These are phyloP conservation scores for Drosophila fuyamai DNA, from an alignment of 1,140 invertebrate species.

Conservation along the genomic window DNA sequence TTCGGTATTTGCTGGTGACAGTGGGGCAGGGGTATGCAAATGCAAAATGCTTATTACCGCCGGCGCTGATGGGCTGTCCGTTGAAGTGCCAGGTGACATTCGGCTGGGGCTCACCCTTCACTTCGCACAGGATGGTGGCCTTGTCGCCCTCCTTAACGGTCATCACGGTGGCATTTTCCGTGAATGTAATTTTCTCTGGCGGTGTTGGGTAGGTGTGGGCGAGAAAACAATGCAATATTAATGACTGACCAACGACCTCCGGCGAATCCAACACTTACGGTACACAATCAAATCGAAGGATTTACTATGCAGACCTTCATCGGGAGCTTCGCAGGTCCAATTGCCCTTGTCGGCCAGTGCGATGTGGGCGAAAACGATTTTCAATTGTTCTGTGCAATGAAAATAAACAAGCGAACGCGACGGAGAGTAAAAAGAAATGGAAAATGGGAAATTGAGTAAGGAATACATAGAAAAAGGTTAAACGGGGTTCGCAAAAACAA, in stretches of 20 bases:
- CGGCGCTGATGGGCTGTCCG: constrained; percentile 76
- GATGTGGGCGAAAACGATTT: constrained; percentile 84
- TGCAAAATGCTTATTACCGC: constrained; percentile 69
- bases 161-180: constrained; percentile 84
- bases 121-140: constrained; percentile 85
- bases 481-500: constrained; percentile 49
- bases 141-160: constrained; percentile 85
- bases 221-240: constrained; percentile 74
- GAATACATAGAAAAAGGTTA: constrained; percentile 46
- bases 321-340: constrained; percentile 79
- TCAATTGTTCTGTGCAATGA: constrained; percentile 66
- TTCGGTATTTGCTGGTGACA: background rate
- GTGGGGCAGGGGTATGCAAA: constrained; percentile 11
- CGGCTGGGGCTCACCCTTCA: constrained; percentile 85
- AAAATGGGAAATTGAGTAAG: constrained; percentile 49
- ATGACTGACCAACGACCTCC: constrained; percentile 50
- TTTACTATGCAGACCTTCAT: constrained; percentile 73
- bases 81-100: constrained; percentile 85
- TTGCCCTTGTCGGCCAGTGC: constrained; percentile 82
- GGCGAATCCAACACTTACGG: constrained; percentile 75
- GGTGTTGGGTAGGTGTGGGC: too few species aligned
- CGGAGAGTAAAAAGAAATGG: constrained; percentile 22
- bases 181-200: constrained; percentile 85
- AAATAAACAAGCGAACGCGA: constrained; percentile 37
- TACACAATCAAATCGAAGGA: constrained; percentile 84